These are phyloP conservation scores for Eutrigla gurnardus DNA, from an alignment of 2,797 vertebrate genomes.

Conservation along the genomic window DNA sequence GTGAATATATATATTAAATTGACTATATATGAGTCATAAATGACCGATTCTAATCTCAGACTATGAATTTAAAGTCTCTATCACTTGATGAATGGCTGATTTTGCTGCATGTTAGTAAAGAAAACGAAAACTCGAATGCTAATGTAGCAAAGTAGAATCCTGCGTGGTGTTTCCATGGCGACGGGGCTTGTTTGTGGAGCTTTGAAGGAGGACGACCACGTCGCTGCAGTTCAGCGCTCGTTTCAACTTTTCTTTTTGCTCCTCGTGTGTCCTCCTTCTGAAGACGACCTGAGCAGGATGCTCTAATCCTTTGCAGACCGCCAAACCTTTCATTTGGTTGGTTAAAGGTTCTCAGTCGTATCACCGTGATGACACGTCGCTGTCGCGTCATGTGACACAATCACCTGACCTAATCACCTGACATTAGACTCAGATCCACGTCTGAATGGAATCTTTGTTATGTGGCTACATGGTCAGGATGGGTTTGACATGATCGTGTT, in stretches of 20 bases:
- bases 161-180: slow-evolving; percentile 37
- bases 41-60: slow-evolving; percentile 67
- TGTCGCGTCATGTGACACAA: slow-evolving; percentile 8
- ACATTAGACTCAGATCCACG: slow-evolving; percentile 14
- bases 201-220: slow-evolving; percentile 12
- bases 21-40: slow-evolving; percentile 68
- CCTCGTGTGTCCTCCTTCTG: background rate
- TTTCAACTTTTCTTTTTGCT: background rate
- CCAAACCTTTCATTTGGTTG: slow-evolving; percentile 45
- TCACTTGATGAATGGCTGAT: slow-evolving; percentile 61
- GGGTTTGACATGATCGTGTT: slow-evolving; percentile 12
- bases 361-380: slow-evolving; percentile 19
- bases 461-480: slow-evolving; percentile 10
- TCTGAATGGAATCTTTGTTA: background rate
- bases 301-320: slow-evolving; percentile 24
- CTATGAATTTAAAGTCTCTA: slow-evolving; percentile 51
- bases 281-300: slow-evolving; percentile 8
- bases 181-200: slow-evolving; percentile 52
- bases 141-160: slow-evolving; percentile 86
- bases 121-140: slow-evolving; percentile 75
- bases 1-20: slow-evolving; percentile 78
- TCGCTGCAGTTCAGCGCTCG: slow-evolving; percentile 20
- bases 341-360: slow-evolving; percentile 23
- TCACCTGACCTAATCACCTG: slow-evolving; percentile 31
- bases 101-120: slow-evolving; percentile 72